These are phyloP conservation scores for Bradypodion pumilum DNA, from an alignment of 2,797 vertebrate genomes.

Conservation along the genomic window DNA sequence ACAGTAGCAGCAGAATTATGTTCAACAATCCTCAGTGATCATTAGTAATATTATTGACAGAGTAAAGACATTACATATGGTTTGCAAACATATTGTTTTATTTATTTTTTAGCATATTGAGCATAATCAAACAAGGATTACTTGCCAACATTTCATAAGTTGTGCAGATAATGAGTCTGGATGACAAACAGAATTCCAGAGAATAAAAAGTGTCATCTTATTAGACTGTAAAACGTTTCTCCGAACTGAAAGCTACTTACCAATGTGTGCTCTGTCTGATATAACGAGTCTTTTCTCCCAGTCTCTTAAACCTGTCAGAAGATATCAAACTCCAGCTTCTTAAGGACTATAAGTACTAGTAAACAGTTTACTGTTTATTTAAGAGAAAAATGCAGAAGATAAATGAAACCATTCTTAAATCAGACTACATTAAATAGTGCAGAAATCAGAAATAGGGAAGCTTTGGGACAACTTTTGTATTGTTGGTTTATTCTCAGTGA, in stretches of 20 bases:
- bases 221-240: background rate
- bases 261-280: conserved; percentile 96
- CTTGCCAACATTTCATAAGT: background rate
- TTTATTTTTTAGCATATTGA: background rate
- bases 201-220: background rate
- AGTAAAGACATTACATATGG: background rate
- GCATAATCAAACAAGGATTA: background rate
- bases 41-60: background rate
- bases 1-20: background rate
- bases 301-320: conserved; percentile 88
- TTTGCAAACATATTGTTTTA: background rate
- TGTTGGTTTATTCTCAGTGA: background rate
- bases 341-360: background rate
- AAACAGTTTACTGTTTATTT: background rate
- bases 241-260: conserved; percentile 72
- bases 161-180: background rate
- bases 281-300: conserved; percentile 97
- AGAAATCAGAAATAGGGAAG: background rate
- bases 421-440: background rate
- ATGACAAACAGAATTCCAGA: conserved; percentile 2
- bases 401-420: too few species aligned
- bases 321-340: background rate
- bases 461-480: background rate
- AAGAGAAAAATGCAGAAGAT: background rate
- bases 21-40: conserved; percentile 5